Conservation (phyloP, 1,140 invertebrate species). For the Ladona fulva region DNA sequence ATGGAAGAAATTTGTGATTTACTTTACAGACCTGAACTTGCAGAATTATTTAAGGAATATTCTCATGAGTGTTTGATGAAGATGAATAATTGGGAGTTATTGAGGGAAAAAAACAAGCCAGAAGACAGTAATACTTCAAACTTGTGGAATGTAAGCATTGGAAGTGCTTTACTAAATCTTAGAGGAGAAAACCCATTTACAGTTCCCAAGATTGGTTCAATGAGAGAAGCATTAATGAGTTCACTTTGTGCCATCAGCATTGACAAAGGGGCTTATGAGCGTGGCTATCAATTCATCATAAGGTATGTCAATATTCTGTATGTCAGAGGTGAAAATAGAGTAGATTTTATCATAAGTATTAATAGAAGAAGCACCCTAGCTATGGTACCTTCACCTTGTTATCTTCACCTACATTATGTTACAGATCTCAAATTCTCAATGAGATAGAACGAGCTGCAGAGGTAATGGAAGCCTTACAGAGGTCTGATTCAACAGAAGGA, state of each 20-base stretch:
- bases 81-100: background rate
- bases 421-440: conserved; percentile 47
- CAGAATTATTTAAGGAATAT: conserved; percentile 38
- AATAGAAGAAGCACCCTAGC: too few species aligned
- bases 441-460: conserved; percentile 49
- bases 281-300: conserved; percentile 71
- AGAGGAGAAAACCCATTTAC: background rate
- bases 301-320: conserved; percentile 42
- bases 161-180: background rate
- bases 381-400: too few species aligned
- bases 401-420: background rate
- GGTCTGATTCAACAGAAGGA: background rate
- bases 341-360: too few species aligned
- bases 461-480: conserved; percentile 23
- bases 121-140: background rate
- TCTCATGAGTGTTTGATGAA: background rate
- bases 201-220: background rate
- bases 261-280: conserved; percentile 64
- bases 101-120: background rate
- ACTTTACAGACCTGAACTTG: conserved; percentile 35
- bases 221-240: background rate
- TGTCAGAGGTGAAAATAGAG: too few species aligned
- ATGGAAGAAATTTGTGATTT: background rate
- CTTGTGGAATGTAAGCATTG: background rate
- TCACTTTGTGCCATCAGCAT: conserved; percentile 30